Base-by-base conservation (phyloP, 1,140 invertebrate genomes). In the Euwallacea similis region DNA sequence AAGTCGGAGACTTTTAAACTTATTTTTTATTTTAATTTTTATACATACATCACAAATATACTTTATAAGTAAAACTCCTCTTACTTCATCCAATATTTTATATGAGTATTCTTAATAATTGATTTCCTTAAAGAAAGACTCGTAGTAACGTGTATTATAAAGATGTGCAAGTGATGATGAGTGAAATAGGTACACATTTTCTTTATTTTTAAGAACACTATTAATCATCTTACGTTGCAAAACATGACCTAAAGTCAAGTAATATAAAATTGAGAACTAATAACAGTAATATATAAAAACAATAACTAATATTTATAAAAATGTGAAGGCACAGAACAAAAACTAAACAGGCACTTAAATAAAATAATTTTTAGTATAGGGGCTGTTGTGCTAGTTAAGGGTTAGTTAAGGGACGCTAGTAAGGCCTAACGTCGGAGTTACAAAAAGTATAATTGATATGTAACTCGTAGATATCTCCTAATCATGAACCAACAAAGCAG, bases 41-140 rank as follows among this genome's bases (percentile, higher is more conserved):
- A 56, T 60, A 60, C 58, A 60, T 60, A 60, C 58, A 60, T 60
- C 58, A 60, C 58, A 60, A 60, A 60, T 60, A 60, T 60, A 41
- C 16, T 60, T 60, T 60, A 11, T 60, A 60, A 60, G 9, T 60
- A 60, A 60, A 60, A 33, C 41, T 60, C 42, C 15, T 42, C 9
- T 60, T 42, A 42, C 21, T 8, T 60, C 41, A 15, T 60, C 42
- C 42, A 11, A 60, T 60, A 42, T n/a, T 42, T 15, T 60, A 60
- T 60, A 60, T 60, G 58, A 60, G 58, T 60, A 60, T 60, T 60
- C 58, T 60, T 60, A 42, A 60, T 60, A 60, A 60, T 60, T 60
- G 58, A 60, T 60, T 60, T 21, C 7, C 13, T 50, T 50, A 56
- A 56, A 56, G 16, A 56, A 56, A 21, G 54, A 56, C 54, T 50